Base-by-base conservation (phyloP, 2,888 invertebrate genomes). In the Chaetogeoica ovagalla region DNA sequence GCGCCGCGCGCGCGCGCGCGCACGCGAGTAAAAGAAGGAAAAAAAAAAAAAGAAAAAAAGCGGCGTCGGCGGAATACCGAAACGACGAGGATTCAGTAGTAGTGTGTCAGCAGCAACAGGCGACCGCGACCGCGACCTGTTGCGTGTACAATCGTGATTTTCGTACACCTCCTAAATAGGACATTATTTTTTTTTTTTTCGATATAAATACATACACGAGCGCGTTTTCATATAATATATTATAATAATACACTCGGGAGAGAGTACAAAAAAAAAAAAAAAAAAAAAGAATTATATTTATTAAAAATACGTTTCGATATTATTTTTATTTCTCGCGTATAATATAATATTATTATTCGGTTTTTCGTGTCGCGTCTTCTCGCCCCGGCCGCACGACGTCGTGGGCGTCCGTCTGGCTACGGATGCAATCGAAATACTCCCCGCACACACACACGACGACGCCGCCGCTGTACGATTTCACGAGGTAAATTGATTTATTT, bases 101-200 rank as follows among this genome's bases (percentile, higher is more conserved):
- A 30, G 30, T 30, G 52, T 71, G 79, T 79, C 79, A 71, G 79
- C 77, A 70, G 77, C 79, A 79, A 79, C 79, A 79, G 79, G 79
- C 79, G 79, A 79, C 79, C 79, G 75, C 30, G 57, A n/a, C n/a
- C 21, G 59, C 23, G 70, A 79, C 79, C 79, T 71, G 79, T 79
- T 71, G 79, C 71, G 30, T 30, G 30, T 30, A 30, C 30, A 30
- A 30, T 30, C 30, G 30, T 4, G 30, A 2, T 30, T 30, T 30
- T 30, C 30, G 62, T 63, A n/a, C n/a, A n/a, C n/a, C n/a, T n/a
- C n/a, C n/a, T 39, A 39, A 39, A 39, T 39, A 39, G 39, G 8
- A 39, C 4, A 39, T 39, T 39, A 8, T 39, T 39, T 30, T 30
- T 30, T 30, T 30, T 30, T 30, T 30, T 30, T 30, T 30, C 4